These are phyloP conservation scores for Carcina quercana DNA, from an alignment of 2,888 invertebrate species.

Conservation along the genomic window DNA sequence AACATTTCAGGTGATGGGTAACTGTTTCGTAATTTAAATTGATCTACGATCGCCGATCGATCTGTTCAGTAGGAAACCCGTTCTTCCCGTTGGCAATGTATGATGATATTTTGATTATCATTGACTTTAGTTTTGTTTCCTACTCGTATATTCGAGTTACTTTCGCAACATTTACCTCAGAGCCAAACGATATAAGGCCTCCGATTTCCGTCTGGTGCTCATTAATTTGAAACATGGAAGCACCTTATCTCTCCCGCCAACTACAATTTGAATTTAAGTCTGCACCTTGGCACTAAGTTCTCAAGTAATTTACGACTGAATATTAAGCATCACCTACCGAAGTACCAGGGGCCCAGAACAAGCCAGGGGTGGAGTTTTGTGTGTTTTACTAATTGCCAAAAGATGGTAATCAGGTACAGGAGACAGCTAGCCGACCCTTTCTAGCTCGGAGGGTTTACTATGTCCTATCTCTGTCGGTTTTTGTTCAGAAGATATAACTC, in stretches of 20 bases:
- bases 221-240: conserved; percentile 28
- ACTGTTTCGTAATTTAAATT: too few relatives aligned
- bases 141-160: too few relatives aligned
- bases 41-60: too few relatives aligned
- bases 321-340: conserved; percentile 72
- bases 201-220: too few relatives aligned
- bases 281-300: conserved; percentile 67
- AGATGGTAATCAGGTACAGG: conserved; percentile 73
- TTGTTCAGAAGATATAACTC: conserved; percentile 59
- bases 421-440: conserved; percentile 42
- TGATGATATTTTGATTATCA: too few relatives aligned
- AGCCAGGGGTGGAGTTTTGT: conserved; percentile 76
- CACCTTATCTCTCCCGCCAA: conserved; percentile 52
- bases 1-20: too few relatives aligned
- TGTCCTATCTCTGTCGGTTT: conserved; percentile 31
- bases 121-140: too few relatives aligned
- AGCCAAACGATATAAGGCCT: background rate
- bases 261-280: conserved; percentile 56
- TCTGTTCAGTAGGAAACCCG: too few relatives aligned
- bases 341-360: conserved; percentile 70
- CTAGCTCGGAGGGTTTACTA: conserved; percentile 16
- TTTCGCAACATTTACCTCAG: too few relatives aligned
- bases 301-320: conserved; percentile 71
- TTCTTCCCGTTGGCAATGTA: too few relatives aligned
- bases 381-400: conserved; percentile 78